Evolutionary conservation across 2,888 invertebrate species (phyloP), one percentile per base, ranked within the genome.

Genomic region (Alviniconcha strummeri): DNA sequence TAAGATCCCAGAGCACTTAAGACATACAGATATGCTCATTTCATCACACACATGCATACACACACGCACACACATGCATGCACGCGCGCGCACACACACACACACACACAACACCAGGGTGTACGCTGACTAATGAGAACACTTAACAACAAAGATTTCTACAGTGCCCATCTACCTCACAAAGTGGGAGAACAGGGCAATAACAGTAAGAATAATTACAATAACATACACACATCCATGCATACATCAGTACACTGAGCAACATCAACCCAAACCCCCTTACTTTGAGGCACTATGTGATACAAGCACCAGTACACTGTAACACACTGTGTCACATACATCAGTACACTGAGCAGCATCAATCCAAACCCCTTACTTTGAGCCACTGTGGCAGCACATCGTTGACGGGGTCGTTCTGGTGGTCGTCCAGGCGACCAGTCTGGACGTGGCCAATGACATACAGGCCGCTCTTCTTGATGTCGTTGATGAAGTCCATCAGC

Each of bases 401-500:
- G 52, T 96, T 94, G 0, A 96, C 95, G 0, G 97, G 96, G 94
- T 98, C 97, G 8, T 75, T 93, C 71, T 94, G 94, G 81, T 91
- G 91, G 17, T 95, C 94, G 19, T 95, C 94, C 64, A 94, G 89
- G 13, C 90, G 88, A 5, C 94, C 94, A 71, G 96, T 94, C 92
- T 96, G 96, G 0, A 97, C 97, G 85, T 98, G 97, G 0, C 97
- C 98, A 88, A 98, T 95, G 8, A 98, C 96, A 91, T 97, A 98
- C 1, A 98, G 95, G 71, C 97, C 97, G 84, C 95, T 94, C 93
- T 99, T 99, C 92, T 99, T 99, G 92, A 99, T 95, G 92, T 99
- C 99, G 91, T 99, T 99, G 17, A 98, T 97, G 94, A 99, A 99
- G 94, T 98, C 97, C 69, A 99, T 98, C 75, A 99, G 95, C 0